Evolutionary conservation across 1,140 invertebrate species (phyloP), one percentile per base, ranked within the genome.

Genomic region (Gryllus bimaculatus): DNA sequence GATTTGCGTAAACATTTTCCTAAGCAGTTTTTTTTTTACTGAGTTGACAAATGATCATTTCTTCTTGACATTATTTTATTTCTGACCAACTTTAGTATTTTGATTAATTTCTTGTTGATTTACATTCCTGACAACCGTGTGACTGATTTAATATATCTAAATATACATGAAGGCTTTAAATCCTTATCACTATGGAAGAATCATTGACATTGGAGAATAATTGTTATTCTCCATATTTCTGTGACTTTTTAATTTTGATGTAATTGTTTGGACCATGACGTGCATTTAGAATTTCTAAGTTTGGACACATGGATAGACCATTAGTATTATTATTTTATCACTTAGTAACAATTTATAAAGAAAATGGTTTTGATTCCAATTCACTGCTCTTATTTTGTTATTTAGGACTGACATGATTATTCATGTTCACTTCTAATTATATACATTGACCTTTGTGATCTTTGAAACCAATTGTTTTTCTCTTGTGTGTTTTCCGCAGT

Each of bases 251-350:
- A 20, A 15, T 78, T 49, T 78, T 78, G 13, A 78, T 78, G 13
- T 78, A 47, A 48, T 78, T 47, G 39, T 78, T 12, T 48, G 47
- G 47, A 48, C 8, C 20, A 21, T 78, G 47, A 39, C 3, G 76
- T 47, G 47, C 13, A 76, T 20, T 76, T 26, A 76, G 15, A 15
- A 21, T 76, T 76, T 76, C 39, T 47, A 76, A 76, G 39, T 20
- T 73, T 73, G 15, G 20, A 73, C 73, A 20, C 15, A 73, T 73
- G 73, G 20, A 3, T 18, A 18, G 73, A 18, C 15, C 15, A 18
- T 18, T 73, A 18, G 73, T 73, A 20, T 73, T 18, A 18, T 73
- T 73, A 3, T 20, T 73, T 20, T 18, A 18, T 18, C 15, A 73
- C 2, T 18, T 73, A 18, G 15, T 18, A 18, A 18, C 73, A 73